Evolutionary conservation across 2,797 vertebrate genomes (phyloP).

Genomic region (Clamator glandarius): DNA sequence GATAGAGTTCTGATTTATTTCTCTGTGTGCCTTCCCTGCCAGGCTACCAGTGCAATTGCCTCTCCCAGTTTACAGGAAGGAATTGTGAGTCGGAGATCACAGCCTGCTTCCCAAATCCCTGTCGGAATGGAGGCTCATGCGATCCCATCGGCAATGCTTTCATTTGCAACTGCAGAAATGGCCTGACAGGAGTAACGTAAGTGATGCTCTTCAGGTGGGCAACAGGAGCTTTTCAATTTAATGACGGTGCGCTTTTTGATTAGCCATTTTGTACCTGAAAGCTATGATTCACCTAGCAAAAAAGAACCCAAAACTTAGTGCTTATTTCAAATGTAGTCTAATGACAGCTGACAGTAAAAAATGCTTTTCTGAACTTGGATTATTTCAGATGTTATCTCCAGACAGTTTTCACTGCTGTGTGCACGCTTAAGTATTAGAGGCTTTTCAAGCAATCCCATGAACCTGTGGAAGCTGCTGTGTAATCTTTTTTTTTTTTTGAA

Average conservation of each 20-base stretch:
- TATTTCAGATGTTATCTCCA: background rate
- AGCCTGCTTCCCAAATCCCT: constrained; percentile 93
- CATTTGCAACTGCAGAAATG: constrained; percentile 92
- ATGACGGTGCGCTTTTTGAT: background rate
- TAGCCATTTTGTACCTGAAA: background rate
- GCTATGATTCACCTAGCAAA: background rate
- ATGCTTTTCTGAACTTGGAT: too few relatives aligned
- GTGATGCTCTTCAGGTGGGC: constrained; percentile 59
- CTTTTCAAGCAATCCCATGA: background rate
- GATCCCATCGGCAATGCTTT: constrained; percentile 92
- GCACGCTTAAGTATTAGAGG: background rate
- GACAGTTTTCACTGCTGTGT: background rate
- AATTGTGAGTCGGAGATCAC: constrained; percentile 95
- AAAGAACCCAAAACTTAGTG: background rate
- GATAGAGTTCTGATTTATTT: background rate
- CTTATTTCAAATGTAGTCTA: background rate
- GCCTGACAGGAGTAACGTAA: constrained; percentile 92
- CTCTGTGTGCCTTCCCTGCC: constrained; percentile 40
- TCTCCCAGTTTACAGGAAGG: constrained; percentile 90
- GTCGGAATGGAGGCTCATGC: constrained; percentile 89
- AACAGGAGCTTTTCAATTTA: background rate
- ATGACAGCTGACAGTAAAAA: background rate
- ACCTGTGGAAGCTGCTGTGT: background rate
- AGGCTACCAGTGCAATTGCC: constrained; percentile 94
- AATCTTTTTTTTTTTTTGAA: background rate